phyloP scores from a whole-genome alignment of 1,140 invertebrate species.

The Drosophila malerkotliana region DNA sequence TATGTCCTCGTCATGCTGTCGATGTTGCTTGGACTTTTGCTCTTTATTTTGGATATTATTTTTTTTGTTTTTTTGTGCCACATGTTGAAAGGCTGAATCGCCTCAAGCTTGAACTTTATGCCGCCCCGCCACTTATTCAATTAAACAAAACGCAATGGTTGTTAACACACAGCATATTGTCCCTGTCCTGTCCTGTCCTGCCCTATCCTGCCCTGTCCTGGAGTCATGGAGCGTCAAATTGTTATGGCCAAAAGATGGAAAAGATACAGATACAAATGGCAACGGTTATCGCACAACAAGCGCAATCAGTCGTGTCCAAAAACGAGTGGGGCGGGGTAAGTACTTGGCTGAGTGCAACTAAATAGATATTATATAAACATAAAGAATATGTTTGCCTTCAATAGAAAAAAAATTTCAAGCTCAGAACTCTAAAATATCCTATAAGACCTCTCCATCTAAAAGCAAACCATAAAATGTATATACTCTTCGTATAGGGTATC shows the following conservation, averaged over 20 bases:
- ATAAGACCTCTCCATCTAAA: neutral
- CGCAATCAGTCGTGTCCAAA: constrained; percentile 71
- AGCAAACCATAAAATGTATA: neutral
- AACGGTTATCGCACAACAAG: constrained; percentile 72
- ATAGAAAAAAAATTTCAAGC: too few relatives aligned
- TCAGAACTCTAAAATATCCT: neutral
- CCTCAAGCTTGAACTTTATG: constrained; percentile 26
- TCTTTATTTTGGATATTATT: too few relatives aligned
- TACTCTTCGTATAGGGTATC: constrained; percentile 12
- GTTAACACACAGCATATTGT: constrained; percentile 49
- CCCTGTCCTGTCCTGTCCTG: constrained; percentile 48
- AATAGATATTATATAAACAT: constrained; percentile 82
- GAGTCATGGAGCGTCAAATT: constrained; percentile 82
- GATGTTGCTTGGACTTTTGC: constrained; percentile 47
- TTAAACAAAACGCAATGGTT: constrained; percentile 70
- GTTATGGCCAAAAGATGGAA: constrained; percentile 76
- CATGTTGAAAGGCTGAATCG: constrained; percentile 24
- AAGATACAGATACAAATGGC: constrained; percentile 73
- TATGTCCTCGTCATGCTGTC: constrained; percentile 67
- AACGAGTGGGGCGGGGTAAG: constrained; percentile 52
- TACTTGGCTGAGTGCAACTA: constrained; percentile 77
- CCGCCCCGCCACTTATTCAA: constrained; percentile 65
- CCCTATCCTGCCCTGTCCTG: too few relatives aligned
- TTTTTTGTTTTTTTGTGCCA: constrained; percentile 40
- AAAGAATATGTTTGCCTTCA: constrained; percentile 73